These are phyloP conservation scores for Sebastes minor DNA, from an alignment of 2,797 vertebrate species.

Conservation along the genomic window DNA sequence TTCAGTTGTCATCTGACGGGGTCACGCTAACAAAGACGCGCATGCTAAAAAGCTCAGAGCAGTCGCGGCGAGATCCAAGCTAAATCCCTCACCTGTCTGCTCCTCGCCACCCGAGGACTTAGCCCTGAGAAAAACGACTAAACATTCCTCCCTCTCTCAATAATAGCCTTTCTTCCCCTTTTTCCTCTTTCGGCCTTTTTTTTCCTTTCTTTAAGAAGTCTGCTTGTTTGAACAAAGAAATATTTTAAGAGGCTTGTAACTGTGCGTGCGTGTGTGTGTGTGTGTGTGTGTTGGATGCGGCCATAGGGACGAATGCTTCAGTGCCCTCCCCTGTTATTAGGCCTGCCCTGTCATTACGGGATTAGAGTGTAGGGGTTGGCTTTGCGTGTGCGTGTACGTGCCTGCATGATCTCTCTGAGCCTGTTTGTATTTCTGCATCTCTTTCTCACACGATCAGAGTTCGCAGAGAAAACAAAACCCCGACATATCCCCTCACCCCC, in stretches of 20 bases:
- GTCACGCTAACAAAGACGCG: conserved; percentile 41
- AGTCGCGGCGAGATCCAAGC: conserved; percentile 47
- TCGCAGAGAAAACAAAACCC: conserved; percentile 49
- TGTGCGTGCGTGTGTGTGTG: conserved; percentile 17
- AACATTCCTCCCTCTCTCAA: conserved; percentile 70
- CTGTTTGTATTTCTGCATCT: conserved; percentile 60
- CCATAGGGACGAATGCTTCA: conserved; percentile 73
- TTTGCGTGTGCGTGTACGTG: conserved; percentile 46
- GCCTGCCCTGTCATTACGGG: conserved; percentile 83
- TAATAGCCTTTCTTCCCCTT: conserved; percentile 66
- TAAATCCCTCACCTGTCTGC: conserved; percentile 77
- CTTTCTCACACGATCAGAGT: conserved; percentile 62
- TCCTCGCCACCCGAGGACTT: conserved; percentile 37
- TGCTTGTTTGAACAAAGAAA: conserved; percentile 81
- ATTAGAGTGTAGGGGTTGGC: conserved; percentile 77
- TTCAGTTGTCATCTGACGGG: conserved; percentile 21
- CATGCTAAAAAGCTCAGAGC: conserved; percentile 48
- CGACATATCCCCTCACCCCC: neutral
- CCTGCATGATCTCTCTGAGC: conserved; percentile 48
- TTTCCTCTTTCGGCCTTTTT: conserved; percentile 43
- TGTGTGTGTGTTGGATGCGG: conserved; percentile 57
- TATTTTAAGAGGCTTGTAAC: conserved; percentile 78
- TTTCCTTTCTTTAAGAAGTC: conserved; percentile 57
- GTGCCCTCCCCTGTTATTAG: conserved; percentile 85
- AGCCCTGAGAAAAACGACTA: conserved; percentile 52